Base-by-base conservation (phyloP, 2,888 invertebrate species). In the Heliconius charithonia region DNA sequence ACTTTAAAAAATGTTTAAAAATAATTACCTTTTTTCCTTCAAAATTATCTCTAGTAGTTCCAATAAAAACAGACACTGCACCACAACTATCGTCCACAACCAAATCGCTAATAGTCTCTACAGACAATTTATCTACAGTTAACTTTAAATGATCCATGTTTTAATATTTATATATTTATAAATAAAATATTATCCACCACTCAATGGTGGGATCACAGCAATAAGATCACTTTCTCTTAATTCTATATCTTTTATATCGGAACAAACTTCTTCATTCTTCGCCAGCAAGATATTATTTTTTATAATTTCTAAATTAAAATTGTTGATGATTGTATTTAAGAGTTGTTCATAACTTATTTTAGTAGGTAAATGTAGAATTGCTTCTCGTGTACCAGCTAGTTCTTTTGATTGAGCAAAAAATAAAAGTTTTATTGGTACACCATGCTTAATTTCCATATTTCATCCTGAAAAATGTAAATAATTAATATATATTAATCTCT, bases 321-420 rank as follows among this genome's bases (percentile, higher is more conserved):
- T 90, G 22, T 93, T 86, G 4, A 96, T 91, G 66, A 98, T 95
- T 65, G 93, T 89, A 13, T 96, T 90, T n/a, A 97, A 87, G 6
- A 98, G 94, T 72, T 96, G 93, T 6, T 89, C 83, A 82, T 96
- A 96, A 29, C 94, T 92, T 67, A 96, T 92, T 81, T 93, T 93
- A 16, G 90, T 87, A 12, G 96, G 94, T 10, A 97, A 85, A 27
- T 88, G 85, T 65, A 97, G 87, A 22, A 87, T 90, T 10, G 95
- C 93, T 86, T 96, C 96, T 71, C 93, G 92, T 62, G 95, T 92
- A 69, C 97, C 97, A 32, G 96, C 96, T 77, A 98, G 91, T 90
- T 99, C 99, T 87, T 97, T 97, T 63, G 98, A 97, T 95, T 97
- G 97, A 0, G 98, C 99, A 93, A 99, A 99, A 93, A 99, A 98